A percentile compares a stretch with the other conserved stretches of the same genome.
Evolutionary conservation across 2,113 vertebrate genomes (phyloP).

Genomic region (Pelecanoides urinatrix): DNA sequence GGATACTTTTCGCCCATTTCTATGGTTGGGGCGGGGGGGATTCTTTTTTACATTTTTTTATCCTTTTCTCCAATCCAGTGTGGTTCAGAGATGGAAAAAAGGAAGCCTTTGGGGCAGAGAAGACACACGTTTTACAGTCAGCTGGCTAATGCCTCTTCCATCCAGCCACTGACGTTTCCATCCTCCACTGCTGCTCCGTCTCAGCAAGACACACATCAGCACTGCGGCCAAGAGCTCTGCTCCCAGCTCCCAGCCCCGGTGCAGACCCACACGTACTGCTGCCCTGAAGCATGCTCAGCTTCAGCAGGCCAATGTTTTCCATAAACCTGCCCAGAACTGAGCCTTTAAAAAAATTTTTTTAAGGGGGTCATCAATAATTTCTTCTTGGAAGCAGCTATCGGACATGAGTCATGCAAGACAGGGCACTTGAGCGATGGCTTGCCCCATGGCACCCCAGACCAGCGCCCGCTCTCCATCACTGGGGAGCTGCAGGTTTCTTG

Average conservation of each 20-base stretch:
- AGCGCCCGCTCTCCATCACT: rapidly evolving
- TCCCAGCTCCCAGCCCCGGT: background rate
- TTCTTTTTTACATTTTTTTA: background rate
- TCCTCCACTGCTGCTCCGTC: rapidly evolving
- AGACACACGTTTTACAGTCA: background rate
- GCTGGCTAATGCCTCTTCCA: background rate
- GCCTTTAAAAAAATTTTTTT: background rate
- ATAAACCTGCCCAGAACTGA: background rate
- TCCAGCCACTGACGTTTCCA: background rate
- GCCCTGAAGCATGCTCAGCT: background rate
- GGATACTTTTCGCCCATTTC: background rate
- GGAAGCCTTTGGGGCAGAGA: background rate
- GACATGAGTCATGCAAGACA: background rate
- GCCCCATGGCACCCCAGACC: background rate
- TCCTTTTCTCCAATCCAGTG: background rate
- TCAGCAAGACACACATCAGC: background rate
- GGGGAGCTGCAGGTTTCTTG: background rate
- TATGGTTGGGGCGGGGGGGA: background rate
- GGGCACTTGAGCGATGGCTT: rapidly evolving
- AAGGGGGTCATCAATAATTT: background rate
- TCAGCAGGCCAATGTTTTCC: background rate
- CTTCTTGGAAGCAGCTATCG: rapidly evolving
- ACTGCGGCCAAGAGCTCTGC: background rate
- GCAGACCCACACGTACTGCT: background rate
- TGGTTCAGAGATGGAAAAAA: background rate